Conservation (phyloP, 2,797 vertebrate genomes). For the Dallia pectoralis region DNA sequence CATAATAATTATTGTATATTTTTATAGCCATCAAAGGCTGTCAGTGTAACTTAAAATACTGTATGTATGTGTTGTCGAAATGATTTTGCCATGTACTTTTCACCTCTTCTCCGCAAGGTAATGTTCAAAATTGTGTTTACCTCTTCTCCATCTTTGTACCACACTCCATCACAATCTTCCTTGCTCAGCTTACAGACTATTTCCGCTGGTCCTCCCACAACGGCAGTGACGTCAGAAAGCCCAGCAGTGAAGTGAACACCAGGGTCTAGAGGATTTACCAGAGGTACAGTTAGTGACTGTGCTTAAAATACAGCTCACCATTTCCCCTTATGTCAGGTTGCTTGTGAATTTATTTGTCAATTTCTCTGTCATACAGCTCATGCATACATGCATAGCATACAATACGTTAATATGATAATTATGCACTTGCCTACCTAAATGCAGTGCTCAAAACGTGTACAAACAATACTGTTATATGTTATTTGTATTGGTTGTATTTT, state of each 20-base stretch:
- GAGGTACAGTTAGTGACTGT: background rate
- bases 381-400: conserved; percentile 24
- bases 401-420: conserved; percentile 9
- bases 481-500: conserved; percentile 43
- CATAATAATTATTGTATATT: no score
- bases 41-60: background rate
- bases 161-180: conserved; percentile 75
- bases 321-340: background rate
- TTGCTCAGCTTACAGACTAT: conserved; percentile 81
- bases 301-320: background rate
- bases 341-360: no score
- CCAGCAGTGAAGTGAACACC: conserved; percentile 77
- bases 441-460: conserved; percentile 6
- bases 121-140: conserved; percentile 55
- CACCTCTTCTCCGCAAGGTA: no score
- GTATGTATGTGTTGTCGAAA: background rate
- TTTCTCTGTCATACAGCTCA: conserved; percentile 21
- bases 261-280: conserved; percentile 66
- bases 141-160: conserved; percentile 88
- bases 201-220: conserved; percentile 75
- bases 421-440: conserved; percentile 52
- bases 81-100: background rate
- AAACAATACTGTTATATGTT: conserved; percentile 19
- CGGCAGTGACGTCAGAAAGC: conserved; percentile 75
- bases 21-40: background rate